Percentiles rank a stretch among this genome's conserved stretches.
Conservation (phyloP, 2,888 invertebrate species). For the Drosophila robusta region DNA sequence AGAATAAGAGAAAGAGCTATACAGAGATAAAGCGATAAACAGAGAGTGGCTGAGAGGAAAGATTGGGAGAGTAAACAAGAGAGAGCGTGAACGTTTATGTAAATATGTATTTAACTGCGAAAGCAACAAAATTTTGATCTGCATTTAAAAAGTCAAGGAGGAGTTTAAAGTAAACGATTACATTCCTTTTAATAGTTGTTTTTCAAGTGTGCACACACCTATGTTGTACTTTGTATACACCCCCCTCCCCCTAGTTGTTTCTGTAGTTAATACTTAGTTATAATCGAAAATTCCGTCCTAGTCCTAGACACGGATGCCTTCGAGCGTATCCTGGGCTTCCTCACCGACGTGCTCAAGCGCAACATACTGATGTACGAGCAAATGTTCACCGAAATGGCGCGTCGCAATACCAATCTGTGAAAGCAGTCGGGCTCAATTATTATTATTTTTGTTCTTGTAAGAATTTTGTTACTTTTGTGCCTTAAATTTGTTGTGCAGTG, state of each 20-base stretch:
- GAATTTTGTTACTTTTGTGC: conserved; percentile 8
- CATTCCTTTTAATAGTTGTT: no score
- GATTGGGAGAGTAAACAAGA: not conserved
- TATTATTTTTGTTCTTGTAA: conserved; percentile 7
- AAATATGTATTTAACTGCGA: not conserved
- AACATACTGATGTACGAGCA: conserved; percentile 97
- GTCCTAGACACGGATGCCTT: conserved; percentile 98
- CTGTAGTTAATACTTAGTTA: not conserved
- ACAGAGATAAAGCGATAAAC: no score
- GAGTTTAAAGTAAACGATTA: no score
- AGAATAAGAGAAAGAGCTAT: not conserved
- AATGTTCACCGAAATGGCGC: conserved; percentile 77
- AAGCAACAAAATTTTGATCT: not conserved
- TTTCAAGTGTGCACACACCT: conserved; percentile 5
- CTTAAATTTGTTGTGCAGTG: conserved; percentile 40
- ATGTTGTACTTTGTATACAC: not conserved
- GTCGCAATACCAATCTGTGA: conserved; percentile 69
- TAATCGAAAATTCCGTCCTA: conserved; percentile 83
- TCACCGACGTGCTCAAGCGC: conserved; percentile 98
- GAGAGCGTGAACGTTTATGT: no score
- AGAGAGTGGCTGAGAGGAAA: no score
- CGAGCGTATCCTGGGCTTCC: conserved; percentile 97
- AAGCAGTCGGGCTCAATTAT: not conserved
- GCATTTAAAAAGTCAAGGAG: no score
- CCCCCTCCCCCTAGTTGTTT: conserved; percentile 6